Evolutionary conservation across 2,888 invertebrate species (phyloP), one percentile per base, ranked within the genome.

Genomic region (Lasioglossum marginatum): DNA sequence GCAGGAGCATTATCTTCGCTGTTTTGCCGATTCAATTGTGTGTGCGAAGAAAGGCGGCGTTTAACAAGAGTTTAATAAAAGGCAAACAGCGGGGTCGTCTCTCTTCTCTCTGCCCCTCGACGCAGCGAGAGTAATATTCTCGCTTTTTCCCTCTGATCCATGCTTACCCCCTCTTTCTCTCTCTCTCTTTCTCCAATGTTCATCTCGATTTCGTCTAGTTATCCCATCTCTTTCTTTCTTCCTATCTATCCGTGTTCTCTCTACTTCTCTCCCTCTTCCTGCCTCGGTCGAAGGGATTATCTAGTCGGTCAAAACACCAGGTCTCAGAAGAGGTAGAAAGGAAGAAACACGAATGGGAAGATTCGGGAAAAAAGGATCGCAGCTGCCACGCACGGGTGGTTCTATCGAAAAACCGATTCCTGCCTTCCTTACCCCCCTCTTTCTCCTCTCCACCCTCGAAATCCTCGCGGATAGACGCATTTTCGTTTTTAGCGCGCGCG

Each of bases 31-130:
- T 93, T 95, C 95, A 94, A 95, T 95, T 94, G 95, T 94, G 94
- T 93, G 93, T 92, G 92, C 92, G 92, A 93, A 93, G 94, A 94
- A 94, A 94, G 93, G 93, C 93, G 94, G 93, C 94, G 92, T 94
- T 93, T 95, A 95, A 95, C 95, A 95, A 95, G 95, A 93, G 93
- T 94, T 95, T 95, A 95, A 95, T 95, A 95, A 95, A 95, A 95
- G 95, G 95, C 95, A 94, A 95, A 94, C 95, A 94, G 92, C 90
- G 83, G 85, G 88, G 81, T 90, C 82, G 87, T 79, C 72, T 34
- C 63, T 85, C 77, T 34, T 74, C 73, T 63, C 85, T 73, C 52
- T 84, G 81, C 72, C 78, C 48, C 60, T 84, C 75, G 72, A 10
- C 52, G 52, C 52, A 52, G 73, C n/a, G 57, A 71, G 23, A 68